These are phyloP conservation scores for Hylia prasina DNA, from an alignment of 2,113 vertebrate genomes.

Conservation along the genomic window DNA sequence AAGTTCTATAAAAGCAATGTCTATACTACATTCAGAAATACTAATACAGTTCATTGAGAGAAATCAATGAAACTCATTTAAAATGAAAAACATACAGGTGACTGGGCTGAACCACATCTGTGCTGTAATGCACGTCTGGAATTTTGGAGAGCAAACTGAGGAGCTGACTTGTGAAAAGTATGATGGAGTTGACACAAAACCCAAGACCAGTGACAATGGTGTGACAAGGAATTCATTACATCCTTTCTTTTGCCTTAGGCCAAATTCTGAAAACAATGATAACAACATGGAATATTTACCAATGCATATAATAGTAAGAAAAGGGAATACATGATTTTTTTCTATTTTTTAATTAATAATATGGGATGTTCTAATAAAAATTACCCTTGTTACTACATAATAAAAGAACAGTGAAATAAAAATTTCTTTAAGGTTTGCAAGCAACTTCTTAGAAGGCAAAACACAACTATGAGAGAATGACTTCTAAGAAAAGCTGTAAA, in stretches of 20 bases:
- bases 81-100: not conserved
- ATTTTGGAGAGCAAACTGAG: not conserved
- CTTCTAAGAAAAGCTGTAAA: not conserved
- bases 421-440: not conserved
- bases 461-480: not conserved
- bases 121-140: not conserved
- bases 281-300: not conserved
- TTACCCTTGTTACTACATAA: not conserved
- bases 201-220: not conserved
- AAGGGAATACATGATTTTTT: not conserved
- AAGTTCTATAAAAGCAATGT: not conserved
- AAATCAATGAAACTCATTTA: not conserved
- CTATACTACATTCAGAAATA: not conserved
- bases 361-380: not conserved
- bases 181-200: not conserved
- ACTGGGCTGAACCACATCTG: not conserved
- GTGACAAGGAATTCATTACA: not conserved
- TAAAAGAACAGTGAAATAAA: not conserved
- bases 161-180: not conserved
- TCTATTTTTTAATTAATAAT: not conserved
- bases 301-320: not conserved
- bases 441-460: not conserved
- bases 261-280: not conserved
- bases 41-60: not conserved
- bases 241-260: not conserved